Base-by-base conservation (phyloP, 2,113 vertebrate genomes). In the Parus major region DNA sequence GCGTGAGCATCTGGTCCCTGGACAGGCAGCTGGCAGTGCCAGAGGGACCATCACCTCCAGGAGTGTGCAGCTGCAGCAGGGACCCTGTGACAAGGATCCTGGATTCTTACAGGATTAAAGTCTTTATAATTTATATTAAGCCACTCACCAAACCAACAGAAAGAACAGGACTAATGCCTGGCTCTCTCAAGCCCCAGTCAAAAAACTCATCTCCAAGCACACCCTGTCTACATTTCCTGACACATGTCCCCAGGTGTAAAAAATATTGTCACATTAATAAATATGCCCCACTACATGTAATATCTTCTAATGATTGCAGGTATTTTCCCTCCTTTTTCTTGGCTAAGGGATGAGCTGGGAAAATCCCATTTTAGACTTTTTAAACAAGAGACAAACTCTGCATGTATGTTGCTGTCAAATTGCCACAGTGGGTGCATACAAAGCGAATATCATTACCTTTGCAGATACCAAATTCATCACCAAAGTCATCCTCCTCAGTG, bases 401-500 rank as follows among this genome's bases (percentile, higher is more conserved):
- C 17, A 83, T 24, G 61, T 82, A 73, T 13, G 46, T 8, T 60
- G 52, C 91, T 93, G 85, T 41, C 73, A 80, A 85, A 85, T 23
- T 77, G 64, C 60, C 69, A 49, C 31, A 72, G 49, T n/a, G 41
- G 53, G 66, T 63, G 86, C 86, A 90, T 86, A 95, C 92, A 91
- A 71, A 93, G 86, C 68, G 84, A 82, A 78, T 92, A 69, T 55
- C 92, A 50, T 96, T 97, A 99, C 99, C 99, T 99, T 98, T 99
- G 98, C 99, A 99, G 92, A 99, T 97, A 66, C 99, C 99, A 94
- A 99, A 99, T 96, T 99, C 99, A 97, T 99, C 99, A 66, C 99
- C 99, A 92, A 99, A 99, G 92, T 99, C 99, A 97, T 99, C 99
- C 92, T 99, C 99, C 65, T 99, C 99, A 65, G 98, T 99, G 98